Conservation (phyloP, 1,140 invertebrate genomes). For the Ips typographus region DNA sequence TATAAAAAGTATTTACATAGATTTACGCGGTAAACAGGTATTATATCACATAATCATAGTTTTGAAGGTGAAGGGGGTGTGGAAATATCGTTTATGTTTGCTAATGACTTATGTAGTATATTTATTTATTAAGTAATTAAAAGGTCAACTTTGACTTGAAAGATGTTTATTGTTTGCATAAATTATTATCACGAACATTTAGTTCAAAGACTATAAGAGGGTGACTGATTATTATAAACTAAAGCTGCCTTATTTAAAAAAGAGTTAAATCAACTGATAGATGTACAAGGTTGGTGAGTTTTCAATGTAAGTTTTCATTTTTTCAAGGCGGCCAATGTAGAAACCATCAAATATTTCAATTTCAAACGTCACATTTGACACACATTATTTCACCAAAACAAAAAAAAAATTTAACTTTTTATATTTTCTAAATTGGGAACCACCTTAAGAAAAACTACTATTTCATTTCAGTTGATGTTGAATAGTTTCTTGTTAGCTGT, state of each 20-base stretch:
- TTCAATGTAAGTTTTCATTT: too few relatives aligned
- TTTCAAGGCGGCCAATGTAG: neutral
- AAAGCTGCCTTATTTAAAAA: too few relatives aligned
- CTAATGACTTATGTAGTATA: neutral
- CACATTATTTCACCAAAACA: neutral
- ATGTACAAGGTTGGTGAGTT: too few relatives aligned
- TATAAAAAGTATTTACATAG: conserved; percentile 3
- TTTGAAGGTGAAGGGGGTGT: neutral
- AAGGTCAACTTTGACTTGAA: neutral
- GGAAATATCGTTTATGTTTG: neutral
- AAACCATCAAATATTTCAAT: neutral
- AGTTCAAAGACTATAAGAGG: neutral
- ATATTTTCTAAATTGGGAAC: neutral
- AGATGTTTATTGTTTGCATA: neutral
- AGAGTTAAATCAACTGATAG: too few relatives aligned
- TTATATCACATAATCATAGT: conserved; percentile 2
- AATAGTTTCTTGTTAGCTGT: neutral
- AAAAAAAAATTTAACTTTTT: neutral
- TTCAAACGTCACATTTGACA: neutral
- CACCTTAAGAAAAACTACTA: neutral
- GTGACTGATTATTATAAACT: neutral
- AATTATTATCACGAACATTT: neutral
- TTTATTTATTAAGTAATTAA: neutral
- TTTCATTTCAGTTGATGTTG: neutral
- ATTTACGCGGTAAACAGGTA: neutral